Evolutionary conservation across 2,888 invertebrate genomes (phyloP).

Genomic region (Trichopria drosophilae): DNA sequence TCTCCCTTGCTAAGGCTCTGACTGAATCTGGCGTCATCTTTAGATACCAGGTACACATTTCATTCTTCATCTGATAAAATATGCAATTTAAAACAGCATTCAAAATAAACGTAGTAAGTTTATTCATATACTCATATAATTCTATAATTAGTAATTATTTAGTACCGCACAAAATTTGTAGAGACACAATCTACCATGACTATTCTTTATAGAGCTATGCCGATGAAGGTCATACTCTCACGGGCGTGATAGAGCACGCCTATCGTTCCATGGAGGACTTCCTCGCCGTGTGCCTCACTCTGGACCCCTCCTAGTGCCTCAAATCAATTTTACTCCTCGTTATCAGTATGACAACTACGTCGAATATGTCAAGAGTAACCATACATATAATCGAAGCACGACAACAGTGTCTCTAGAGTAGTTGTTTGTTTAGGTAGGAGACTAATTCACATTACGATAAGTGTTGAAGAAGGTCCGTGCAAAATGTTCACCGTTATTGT

Average conservation of each 20-base stretch:
- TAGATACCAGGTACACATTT: conserved; percentile 84
- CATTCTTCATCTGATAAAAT: not conserved
- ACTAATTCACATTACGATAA: too few relatives aligned
- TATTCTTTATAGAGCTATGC: conserved; percentile 77
- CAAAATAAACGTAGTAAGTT: not conserved
- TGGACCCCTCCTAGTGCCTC: conserved; percentile 69
- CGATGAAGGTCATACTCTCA: conserved; percentile 84
- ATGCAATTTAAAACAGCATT: too few relatives aligned
- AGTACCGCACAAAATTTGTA: conserved; percentile 2
- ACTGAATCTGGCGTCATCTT: conserved; percentile 87
- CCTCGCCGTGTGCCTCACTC: conserved; percentile 85
- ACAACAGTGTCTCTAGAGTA: too few relatives aligned
- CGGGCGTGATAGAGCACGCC: conserved; percentile 85
- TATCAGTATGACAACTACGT: conserved; percentile 48
- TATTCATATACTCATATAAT: conserved; percentile 1
- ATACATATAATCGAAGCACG: too few relatives aligned
- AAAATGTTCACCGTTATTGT: too few relatives aligned
- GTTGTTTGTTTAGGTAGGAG: too few relatives aligned
- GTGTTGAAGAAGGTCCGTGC: too few relatives aligned
- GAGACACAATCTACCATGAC: not conserved
- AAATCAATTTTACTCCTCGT: conserved; percentile 49
- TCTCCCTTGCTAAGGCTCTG: conserved; percentile 84
- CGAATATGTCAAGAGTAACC: conserved; percentile 30
- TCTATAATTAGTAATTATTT: not conserved
- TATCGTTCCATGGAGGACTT: conserved; percentile 93